Evolutionary conservation across 2,797 vertebrate genomes (phyloP), one percentile per base, ranked within the genome.

Genomic region (Platyrinchus mystaceus): DNA sequence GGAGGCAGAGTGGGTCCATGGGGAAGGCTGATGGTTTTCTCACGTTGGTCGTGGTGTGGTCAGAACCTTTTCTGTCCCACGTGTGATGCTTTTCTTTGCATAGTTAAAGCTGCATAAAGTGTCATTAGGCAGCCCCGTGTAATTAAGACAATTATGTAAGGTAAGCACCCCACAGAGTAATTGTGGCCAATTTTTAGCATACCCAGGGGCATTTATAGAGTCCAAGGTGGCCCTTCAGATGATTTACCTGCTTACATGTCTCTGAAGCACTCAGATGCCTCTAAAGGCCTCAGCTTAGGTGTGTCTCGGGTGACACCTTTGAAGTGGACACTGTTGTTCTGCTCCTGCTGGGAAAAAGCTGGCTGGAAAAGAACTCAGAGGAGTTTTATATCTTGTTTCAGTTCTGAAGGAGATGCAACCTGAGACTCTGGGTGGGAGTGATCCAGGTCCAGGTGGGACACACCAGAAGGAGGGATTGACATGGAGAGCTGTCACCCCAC

Each of bases 101-200:
- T 56, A 47, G 69, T 70, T 92, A 74, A 63, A 80, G 93, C 91
- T 87, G 81, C 74, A 69, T 68, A 23, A 27, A 58, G 62, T 44
- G 74, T 74, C 50, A 71, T 89, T 47, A 95, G 85, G 84, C 58
- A 87, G 74, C 68, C 52, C 62, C 49, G 5, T 36, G 24, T 79
- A 93, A 96, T 95, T 94, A 90, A 62, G 85, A n/a, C 67, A 81
- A 80, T 93, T 90, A 89, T 14, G 56, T 37, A 76, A n/a, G 67
- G 94, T 93, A 82, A 91, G 91, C 74, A 67, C 32, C 80, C 91
- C 88, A 23, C 74, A 8, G 68, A 80, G 75, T 79, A 91, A 96
- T 89, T 84, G 66, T 79, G 93, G 87, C 56, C 74, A 81, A 93
- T 89, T 90, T 95, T 95, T 93, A 49, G 85, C 87, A 88, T 77